Conservation (phyloP, 2,113 vertebrate genomes). For the Pteropus alecto region DNA sequence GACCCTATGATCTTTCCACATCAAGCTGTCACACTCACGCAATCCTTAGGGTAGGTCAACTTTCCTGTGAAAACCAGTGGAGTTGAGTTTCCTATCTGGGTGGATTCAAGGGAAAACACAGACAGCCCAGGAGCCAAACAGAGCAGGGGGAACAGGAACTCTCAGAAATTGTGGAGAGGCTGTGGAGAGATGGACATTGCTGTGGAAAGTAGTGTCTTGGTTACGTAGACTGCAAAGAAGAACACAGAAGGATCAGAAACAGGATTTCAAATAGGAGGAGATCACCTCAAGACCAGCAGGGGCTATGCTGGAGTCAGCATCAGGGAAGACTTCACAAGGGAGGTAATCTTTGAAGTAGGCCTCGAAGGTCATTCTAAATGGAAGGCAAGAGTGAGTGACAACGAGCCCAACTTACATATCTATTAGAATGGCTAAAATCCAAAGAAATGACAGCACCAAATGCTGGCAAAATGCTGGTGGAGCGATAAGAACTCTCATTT, state of each 20-base stretch:
- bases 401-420: neutral
- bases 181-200: too few relatives aligned
- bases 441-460: neutral
- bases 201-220: neutral
- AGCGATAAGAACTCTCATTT: neutral
- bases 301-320: too few relatives aligned
- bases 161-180: neutral
- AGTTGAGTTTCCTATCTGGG: neutral
- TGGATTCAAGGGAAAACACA: neutral
- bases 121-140: neutral
- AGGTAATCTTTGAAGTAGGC: neutral
- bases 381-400: neutral
- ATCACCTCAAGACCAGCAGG: neutral
- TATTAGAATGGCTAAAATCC: neutral
- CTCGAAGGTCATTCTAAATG: neutral
- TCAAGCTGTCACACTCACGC: neutral
- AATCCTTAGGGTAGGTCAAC: neutral
- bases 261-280: neutral
- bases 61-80: neutral
- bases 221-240: neutral
- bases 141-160: neutral
- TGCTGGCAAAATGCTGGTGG: neutral
- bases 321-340: neutral
- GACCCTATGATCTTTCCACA: too few relatives aligned
- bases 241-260: neutral